A percentile compares a stretch with the other conserved stretches of the same genome.
phyloP scores from a whole-genome alignment of 64 coral and sea anemone species.

The Exaiptasia diaphana region DNA sequence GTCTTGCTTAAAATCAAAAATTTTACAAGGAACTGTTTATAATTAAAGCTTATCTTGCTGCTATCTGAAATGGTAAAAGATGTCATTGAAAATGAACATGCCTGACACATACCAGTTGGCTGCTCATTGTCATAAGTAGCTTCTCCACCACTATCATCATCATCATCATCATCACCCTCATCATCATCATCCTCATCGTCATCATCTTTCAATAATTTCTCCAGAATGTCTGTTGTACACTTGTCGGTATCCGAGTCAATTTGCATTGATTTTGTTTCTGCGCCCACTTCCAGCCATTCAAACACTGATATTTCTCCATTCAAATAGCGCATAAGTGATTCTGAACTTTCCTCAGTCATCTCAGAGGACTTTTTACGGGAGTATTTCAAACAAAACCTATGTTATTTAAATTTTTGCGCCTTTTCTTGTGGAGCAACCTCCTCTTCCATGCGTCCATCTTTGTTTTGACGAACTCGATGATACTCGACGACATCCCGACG shows the following conservation, averaged over 20 bases:
- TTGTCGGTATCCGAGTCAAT: neutral
- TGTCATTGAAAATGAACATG: no score
- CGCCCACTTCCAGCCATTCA: slow-evolving; percentile 73
- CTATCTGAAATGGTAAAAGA: no score
- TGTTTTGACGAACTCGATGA: no score
- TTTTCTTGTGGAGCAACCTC: no score
- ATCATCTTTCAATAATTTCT: slow-evolving; percentile 21
- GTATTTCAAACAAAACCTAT: neutral
- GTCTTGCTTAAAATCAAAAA: no score
- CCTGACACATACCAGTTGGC: no score
- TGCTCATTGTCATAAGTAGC: neutral
- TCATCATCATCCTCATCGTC: neutral
- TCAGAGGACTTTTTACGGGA: neutral
- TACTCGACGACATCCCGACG: no score
- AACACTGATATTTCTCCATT: slow-evolving; percentile 87
- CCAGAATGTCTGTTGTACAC: neutral
- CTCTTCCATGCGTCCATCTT: no score
- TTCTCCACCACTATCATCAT: neutral
- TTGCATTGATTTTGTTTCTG: neutral
- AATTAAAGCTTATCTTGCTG: no score
- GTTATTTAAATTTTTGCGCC: neutral
- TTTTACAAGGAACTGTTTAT: no score
- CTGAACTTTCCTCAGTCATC: neutral
- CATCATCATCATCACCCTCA: neutral
- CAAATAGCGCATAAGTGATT: slow-evolving; percentile 67